These are phyloP conservation scores for Ophthalmolycus amberensis DNA, from an alignment of 2,113 vertebrate genomes.

Conservation along the genomic window DNA sequence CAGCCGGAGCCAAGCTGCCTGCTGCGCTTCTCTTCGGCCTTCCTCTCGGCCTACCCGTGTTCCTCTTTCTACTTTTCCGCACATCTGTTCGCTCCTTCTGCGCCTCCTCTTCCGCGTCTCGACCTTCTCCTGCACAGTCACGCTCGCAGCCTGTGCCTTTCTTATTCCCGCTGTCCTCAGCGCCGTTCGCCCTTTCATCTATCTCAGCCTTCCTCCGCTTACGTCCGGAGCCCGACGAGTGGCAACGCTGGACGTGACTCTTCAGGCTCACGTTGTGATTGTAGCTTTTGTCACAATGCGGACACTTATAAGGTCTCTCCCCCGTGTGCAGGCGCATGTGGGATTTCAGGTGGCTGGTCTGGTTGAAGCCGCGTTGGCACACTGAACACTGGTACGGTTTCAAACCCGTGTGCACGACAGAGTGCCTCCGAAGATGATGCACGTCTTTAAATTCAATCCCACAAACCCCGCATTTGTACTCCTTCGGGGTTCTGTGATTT, in stretches of 20 bases:
- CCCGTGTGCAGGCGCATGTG: constrained; percentile 62
- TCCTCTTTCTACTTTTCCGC: constrained; percentile 6
- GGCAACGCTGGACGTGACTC: constrained; percentile 49
- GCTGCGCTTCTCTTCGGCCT: constrained; percentile 29
- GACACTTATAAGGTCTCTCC: constrained; percentile 51
- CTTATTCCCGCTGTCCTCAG: background rate
- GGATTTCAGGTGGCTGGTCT: constrained; percentile 45
- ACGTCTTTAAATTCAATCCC: constrained; percentile 18
- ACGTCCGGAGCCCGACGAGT: background rate
- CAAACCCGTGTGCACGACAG: constrained; percentile 49
- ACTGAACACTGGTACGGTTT: constrained; percentile 45
- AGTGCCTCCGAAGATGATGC: constrained; percentile 43
- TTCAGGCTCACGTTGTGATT: constrained; percentile 64
- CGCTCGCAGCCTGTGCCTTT: background rate
- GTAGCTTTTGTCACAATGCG: constrained; percentile 47
- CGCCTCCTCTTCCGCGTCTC: background rate
- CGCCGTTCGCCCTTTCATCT: background rate
- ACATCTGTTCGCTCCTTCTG: background rate
- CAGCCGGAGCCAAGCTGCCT: background rate
- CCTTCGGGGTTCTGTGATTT: constrained; percentile 14
- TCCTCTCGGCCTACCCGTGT: constrained; percentile 45
- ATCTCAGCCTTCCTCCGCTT: background rate
- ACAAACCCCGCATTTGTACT: constrained; percentile 39
- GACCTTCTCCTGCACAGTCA: background rate
- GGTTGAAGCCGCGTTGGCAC: constrained; percentile 53